Percentiles rank a stretch among this genome's conserved stretches.
These are phyloP conservation scores for Pygmarrhopalites habei DNA, from an alignment of 1,140 invertebrate species.

Conservation along the genomic window DNA sequence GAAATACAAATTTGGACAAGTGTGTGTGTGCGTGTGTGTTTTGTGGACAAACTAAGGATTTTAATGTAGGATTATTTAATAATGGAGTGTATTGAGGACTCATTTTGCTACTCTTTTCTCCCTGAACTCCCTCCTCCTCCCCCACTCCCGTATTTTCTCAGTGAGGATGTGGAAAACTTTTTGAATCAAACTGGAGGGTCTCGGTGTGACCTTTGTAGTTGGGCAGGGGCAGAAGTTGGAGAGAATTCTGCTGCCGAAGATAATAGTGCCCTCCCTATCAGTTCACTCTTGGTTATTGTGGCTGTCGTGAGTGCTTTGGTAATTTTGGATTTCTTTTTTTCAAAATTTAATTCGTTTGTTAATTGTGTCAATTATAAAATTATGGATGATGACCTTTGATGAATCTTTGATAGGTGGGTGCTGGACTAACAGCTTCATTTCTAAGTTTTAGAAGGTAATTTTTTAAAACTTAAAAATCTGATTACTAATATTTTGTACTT, in stretches of 20 bases:
- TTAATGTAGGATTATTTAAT: not conserved
- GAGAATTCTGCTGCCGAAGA: not conserved
- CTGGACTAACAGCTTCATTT: conserved; percentile 16
- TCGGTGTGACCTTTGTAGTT: conserved; percentile 30
- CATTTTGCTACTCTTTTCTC: not conserved
- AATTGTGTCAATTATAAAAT: too few relatives aligned
- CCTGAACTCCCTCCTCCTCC: conserved; percentile 28
- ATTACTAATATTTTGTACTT: not conserved
- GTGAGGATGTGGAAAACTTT: conserved; percentile 7
- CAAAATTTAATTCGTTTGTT: too few relatives aligned
- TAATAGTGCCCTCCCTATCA: conserved; percentile 14
- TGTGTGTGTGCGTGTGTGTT: too few relatives aligned
- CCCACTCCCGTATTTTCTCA: conserved; percentile 21
- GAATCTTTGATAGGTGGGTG: too few relatives aligned
- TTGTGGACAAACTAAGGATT: not conserved
- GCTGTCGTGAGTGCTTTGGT: conserved; percentile 24
- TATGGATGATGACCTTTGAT: too few relatives aligned
- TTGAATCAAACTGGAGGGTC: not conserved
- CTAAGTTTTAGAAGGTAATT: conserved; percentile 23
- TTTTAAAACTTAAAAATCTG: not conserved
- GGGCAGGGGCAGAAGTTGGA: conserved; percentile 1
- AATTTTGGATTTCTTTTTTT: too few relatives aligned
- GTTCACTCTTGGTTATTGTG: conserved; percentile 27
- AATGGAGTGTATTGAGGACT: conserved; percentile 12
- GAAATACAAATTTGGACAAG: too few relatives aligned